A percentile compares a stretch with the other conserved stretches of the same genome.
phyloP scores from a whole-genome alignment of 2,797 vertebrate genomes.

The Girardinus metallicus region DNA sequence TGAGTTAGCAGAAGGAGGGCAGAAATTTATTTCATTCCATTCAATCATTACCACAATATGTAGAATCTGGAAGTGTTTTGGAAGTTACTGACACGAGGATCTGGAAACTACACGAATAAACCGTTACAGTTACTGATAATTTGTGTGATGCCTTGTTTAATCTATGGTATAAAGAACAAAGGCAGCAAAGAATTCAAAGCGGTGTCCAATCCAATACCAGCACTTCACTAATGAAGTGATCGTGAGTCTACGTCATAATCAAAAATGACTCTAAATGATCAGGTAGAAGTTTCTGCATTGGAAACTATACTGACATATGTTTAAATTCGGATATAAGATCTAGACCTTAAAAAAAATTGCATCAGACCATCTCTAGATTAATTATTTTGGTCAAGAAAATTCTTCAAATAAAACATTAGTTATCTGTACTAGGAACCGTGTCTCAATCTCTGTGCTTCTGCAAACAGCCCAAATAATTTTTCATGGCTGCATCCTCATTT shows the following conservation, averaged over 20 bases:
- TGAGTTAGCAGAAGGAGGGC: not conserved
- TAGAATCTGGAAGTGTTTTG: not conserved
- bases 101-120: not conserved
- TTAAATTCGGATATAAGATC: not conserved
- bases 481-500: conserved; percentile 47
- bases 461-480: conserved; percentile 38
- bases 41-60: not conserved
- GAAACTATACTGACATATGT: not conserved
- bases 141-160: not conserved
- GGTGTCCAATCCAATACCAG: not conserved
- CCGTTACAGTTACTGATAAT: not conserved
- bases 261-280: no score
- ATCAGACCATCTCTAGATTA: not conserved
- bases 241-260: no score
- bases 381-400: conserved; percentile 40
- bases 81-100: not conserved
- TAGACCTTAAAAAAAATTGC: not conserved
- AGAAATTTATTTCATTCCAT: not conserved
- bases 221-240: no score
- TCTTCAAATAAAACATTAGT: conserved; percentile 62
- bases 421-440: conserved; percentile 34
- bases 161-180: not conserved
- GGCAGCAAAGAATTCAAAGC: not conserved
- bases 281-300: not conserved
- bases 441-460: conserved; percentile 30